Base-by-base conservation (phyloP, 2,888 invertebrate genomes). In the Xylota sylvarum region DNA sequence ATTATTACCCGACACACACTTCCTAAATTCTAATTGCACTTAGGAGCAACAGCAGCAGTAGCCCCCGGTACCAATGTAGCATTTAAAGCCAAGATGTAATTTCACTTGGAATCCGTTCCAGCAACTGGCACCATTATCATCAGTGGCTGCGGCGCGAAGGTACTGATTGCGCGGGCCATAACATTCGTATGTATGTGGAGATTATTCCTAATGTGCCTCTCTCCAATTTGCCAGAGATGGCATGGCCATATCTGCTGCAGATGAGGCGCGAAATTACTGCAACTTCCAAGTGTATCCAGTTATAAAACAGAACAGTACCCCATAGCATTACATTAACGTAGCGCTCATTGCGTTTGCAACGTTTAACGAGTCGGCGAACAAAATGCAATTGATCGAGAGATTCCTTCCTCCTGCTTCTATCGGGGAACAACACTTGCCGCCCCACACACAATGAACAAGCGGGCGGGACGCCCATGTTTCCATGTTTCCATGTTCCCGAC, bases 211-310 rank as follows among this genome's bases (percentile, higher is more conserved):
- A 84, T 84, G 84, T 70, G 64, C 73, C 48, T 56, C 79, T 55
- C 50, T 64, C 55, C 74, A 74, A 84, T 84, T 84, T 84, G 79
- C 79, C 74, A 70, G 43, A 6, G 43, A 14, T 35, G 35, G 43
- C 43, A 35, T 35, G 32, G 37, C 23, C 12, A 27, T n/a, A n/a
- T n/a, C 43, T 62, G 64, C 35, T 56, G 58, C 32, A 62, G 80
- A 85, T 85, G 80, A 85, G 85, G 81, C 80, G 81, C 70, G 67
- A 85, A 85, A 85, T 85, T 76, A 77, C 62, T 43, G 56, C 67
- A 78, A 72, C 62, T 69, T 77, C 60, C 35, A 85, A 56, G 7
- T 46, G 67, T 74, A 72, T 70, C 85, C 65, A 67, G 74, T 73
- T 77, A 3, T 37, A 67, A 69, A 43, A 23, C 40, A 35, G 70